Evolutionary conservation across 2,888 invertebrate species (phyloP), one percentile per base, ranked within the genome.

Genomic region (Ceramica pisi): DNA sequence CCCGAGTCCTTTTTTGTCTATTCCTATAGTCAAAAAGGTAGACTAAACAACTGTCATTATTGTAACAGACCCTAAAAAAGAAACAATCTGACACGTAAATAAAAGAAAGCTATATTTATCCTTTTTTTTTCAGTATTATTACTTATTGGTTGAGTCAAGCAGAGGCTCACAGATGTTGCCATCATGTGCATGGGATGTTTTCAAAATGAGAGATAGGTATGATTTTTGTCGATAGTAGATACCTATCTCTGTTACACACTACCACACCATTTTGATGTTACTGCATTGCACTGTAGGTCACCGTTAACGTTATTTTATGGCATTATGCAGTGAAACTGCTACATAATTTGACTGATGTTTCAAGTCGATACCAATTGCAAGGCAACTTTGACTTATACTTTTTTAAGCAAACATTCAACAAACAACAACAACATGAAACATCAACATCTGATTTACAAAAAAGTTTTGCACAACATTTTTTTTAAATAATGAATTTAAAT

Each of bases 261-360:
- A n/a, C 12, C 5, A 7, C n/a, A 51, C 12, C 21, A 62, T 56
- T 75, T 38, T 21, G 21, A 67, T 50, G 31, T 46, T 46, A 70
- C 76, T n/a, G 70, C 77, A 79, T 72, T 81, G 57, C 62, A 67
- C 38, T 57, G 53, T 23, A 10, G 48, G 23, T 16, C 21, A 41
- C 23, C 19, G 50, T 56, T 38, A 51, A 35, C n/a, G 62, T 41
- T 41, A 2, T 0, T 41, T 41, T 41, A 12, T 41, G 12, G 12
- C 41, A 41, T 41, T 2, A 41, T 41, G 41, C 41, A 41, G 41
- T 41, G 0, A 41, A 12, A 41, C 10, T 41, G 9, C 2, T 41
- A 41, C 41, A 12, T 31, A 31, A 31, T 31, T 31, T 31, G 31
- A 31, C 31, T 31, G 31, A 31, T 31, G 6, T 31, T 50, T 61